These are phyloP conservation scores for Panthera tigris DNA, from an alignment of 2,113 vertebrate genomes.

Conservation along the genomic window DNA sequence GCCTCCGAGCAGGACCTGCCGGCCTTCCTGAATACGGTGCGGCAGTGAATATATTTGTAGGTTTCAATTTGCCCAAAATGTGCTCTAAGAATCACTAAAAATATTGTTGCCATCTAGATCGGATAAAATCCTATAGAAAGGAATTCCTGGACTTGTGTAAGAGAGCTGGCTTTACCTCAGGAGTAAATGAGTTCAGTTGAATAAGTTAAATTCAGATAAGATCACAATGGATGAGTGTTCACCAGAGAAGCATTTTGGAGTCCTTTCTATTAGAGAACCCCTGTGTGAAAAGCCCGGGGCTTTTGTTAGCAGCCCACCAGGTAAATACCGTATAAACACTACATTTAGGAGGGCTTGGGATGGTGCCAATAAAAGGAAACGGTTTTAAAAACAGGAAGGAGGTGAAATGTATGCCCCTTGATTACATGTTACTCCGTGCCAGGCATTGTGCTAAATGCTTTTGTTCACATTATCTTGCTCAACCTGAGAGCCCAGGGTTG, in stretches of 20 bases:
- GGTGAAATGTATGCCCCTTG: background rate
- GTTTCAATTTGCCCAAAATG: background rate
- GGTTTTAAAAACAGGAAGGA: background rate
- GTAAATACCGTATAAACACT: too few species aligned
- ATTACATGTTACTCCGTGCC: background rate
- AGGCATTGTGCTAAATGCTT: background rate
- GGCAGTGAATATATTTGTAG: background rate
- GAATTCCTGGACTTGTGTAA: background rate
- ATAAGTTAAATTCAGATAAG: background rate
- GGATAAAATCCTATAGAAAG: background rate
- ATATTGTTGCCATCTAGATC: background rate
- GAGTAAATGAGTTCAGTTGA: background rate
- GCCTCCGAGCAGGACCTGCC: background rate
- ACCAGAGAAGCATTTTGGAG: background rate
- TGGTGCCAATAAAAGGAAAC: background rate
- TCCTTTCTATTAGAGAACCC: fast-evolving
- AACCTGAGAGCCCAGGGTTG: fast-evolving
- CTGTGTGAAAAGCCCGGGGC: background rate
- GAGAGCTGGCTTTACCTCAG: background rate
- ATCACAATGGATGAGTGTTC: background rate
- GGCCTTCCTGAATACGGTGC: background rate
- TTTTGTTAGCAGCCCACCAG: background rate
- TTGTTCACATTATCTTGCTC: background rate
- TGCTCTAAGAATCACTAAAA: background rate
- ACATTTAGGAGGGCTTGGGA: background rate